Evolutionary conservation across 35 echinoderm and acorn worm genomes (phyloP).

Genomic region (Ophiothrix spiculata): DNA sequence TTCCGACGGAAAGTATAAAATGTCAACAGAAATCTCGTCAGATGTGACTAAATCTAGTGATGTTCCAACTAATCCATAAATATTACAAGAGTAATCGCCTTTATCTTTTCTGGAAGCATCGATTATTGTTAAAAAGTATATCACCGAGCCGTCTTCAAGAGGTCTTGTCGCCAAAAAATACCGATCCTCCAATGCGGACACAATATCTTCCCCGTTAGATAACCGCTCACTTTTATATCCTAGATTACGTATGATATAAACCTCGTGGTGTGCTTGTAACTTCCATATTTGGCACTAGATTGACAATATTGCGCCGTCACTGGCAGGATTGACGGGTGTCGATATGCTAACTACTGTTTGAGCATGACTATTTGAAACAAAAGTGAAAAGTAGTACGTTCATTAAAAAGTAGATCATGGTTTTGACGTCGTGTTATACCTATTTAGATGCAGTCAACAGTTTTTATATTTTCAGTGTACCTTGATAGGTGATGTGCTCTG

Average conservation of each 20-base stretch:
- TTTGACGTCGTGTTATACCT: too few species aligned
- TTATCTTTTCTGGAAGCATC: not conserved
- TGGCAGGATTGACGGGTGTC: not conserved
- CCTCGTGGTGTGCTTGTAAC: not conserved
- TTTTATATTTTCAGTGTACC: too few species aligned
- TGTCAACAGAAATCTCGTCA: not conserved
- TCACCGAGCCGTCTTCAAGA: not conserved
- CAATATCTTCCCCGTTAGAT: not conserved
- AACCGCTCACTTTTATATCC: not conserved
- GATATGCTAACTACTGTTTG: too few species aligned
- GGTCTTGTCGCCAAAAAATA: not conserved
- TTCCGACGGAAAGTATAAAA: not conserved
- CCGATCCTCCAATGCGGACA: not conserved
- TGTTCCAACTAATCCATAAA: not conserved
- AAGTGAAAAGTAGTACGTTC: too few species aligned
- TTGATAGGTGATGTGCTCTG: too few species aligned
- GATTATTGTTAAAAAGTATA: not conserved
- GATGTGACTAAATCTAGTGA: not conserved
- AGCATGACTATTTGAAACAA: too few species aligned
- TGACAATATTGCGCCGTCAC: not conserved
- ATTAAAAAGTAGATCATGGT: too few species aligned
- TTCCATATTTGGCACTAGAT: not conserved
- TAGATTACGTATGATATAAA: not conserved
- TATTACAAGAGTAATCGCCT: not conserved
- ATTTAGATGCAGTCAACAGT: too few species aligned